These are phyloP conservation scores for Crioceris asparagi DNA, from an alignment of 2,888 invertebrate species.

Conservation along the genomic window DNA sequence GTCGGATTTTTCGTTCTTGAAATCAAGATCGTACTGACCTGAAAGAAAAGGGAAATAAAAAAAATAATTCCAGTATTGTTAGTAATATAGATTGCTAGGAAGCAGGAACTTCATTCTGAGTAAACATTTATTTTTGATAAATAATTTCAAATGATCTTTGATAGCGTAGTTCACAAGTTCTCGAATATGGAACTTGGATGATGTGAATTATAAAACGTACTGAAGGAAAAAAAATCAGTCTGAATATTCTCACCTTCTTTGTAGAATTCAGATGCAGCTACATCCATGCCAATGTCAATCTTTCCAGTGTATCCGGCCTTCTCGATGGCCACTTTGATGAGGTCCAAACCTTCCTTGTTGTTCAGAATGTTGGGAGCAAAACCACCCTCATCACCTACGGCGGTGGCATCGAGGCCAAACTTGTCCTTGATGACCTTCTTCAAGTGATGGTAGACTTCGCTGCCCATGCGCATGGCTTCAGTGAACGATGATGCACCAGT, in stretches of 20 bases:
- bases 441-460: conserved; percentile 94
- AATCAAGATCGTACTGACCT: conserved; percentile 82
- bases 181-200: too few species aligned
- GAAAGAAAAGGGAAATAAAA: too few species aligned
- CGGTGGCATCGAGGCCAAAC: conserved; percentile 92
- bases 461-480: conserved; percentile 98
- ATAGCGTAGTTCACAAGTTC: too few species aligned
- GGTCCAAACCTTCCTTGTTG: conserved; percentile 85
- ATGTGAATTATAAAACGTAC: too few species aligned
- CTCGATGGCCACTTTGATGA: conserved; percentile 81
- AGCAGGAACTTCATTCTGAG: too few species aligned
- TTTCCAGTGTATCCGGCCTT: conserved; percentile 96
- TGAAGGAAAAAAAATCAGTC: too few species aligned
- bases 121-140: too few species aligned
- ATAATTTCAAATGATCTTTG: too few species aligned
- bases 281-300: conserved; percentile 98
- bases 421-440: conserved; percentile 94
- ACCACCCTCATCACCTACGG: conserved; percentile 99
- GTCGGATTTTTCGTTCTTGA: conserved; percentile 91
- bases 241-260: conserved; percentile 45
- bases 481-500: conserved; percentile 84
- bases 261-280: conserved; percentile 96
- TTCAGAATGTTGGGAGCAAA: conserved; percentile 98
- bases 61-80: too few species aligned
- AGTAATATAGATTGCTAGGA: too few species aligned